These are phyloP conservation scores for Conger conger DNA, from an alignment of 2,113 vertebrate genomes.

Conservation along the genomic window DNA sequence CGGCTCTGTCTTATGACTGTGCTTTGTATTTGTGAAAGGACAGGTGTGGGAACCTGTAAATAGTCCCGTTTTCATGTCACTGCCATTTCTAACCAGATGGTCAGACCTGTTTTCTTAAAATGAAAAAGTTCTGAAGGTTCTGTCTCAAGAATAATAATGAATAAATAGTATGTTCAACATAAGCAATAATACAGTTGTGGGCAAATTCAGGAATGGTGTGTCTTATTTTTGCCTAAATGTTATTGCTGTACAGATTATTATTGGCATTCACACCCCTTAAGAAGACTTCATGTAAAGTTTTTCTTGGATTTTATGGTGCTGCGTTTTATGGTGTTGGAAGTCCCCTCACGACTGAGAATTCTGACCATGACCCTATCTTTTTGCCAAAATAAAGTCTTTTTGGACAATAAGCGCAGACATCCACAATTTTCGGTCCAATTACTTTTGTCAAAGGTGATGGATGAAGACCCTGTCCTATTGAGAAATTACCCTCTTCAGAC, in stretches of 20 bases:
- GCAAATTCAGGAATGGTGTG: neutral
- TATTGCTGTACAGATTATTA: neutral
- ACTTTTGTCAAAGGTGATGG: constrained; percentile 26
- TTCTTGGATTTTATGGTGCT: neutral
- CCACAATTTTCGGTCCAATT: constrained; percentile 19
- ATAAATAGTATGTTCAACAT: neutral
- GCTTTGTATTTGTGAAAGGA: neutral
- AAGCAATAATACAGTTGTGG: neutral
- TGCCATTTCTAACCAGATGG: neutral
- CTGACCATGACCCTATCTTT: neutral
- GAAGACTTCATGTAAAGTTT: neutral
- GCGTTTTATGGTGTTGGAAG: neutral
- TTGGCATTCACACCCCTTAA: neutral
- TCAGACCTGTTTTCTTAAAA: neutral
- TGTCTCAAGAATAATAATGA: too few species aligned
- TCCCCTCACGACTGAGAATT: neutral
- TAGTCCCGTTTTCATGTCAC: too few species aligned
- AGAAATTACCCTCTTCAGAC: constrained; percentile 20
- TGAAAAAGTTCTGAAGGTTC: too few species aligned
- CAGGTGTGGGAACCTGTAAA: neutral
- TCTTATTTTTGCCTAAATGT: neutral
- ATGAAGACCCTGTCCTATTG: constrained; percentile 20
- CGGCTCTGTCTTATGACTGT: neutral
- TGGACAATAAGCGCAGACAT: neutral
- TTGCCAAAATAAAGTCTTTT: neutral